These are phyloP conservation scores for Pterostichus niger DNA, from an alignment of 2,888 invertebrate genomes.

Conservation along the genomic window DNA sequence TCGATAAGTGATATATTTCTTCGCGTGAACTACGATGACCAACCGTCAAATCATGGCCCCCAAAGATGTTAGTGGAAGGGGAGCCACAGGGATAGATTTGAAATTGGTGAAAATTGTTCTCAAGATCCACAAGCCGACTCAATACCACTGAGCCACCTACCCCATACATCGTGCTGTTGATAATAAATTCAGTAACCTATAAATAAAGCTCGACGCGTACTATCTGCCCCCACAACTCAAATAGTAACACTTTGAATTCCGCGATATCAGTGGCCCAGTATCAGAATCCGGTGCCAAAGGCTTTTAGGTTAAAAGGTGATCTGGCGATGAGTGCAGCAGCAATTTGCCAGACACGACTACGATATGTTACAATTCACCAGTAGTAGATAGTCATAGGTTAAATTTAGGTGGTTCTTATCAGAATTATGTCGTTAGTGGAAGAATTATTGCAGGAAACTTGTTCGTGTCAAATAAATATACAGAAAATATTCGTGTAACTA, in stretches of 20 bases:
- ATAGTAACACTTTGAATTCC: slow-evolving; percentile 46
- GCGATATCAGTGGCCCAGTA: slow-evolving; percentile 10
- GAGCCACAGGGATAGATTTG: no score
- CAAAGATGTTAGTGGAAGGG: no score
- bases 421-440: slow-evolving; percentile 15
- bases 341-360: slow-evolving; percentile 72
- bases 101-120: no score
- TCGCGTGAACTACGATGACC: no score
- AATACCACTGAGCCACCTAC: no score
- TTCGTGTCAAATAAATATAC: no score
- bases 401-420: slow-evolving; percentile 21
- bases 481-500: no score
- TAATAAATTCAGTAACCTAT: no score
- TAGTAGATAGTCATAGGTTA: background rate
- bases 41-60: no score
- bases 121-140: no score
- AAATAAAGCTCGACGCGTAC: background rate
- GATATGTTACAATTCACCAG: slow-evolving; percentile 1
- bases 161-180: no score
- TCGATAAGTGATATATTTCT: no score
- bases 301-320: slow-evolving; percentile 79
- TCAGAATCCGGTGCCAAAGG: slow-evolving; percentile 74
- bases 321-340: slow-evolving; percentile 78
- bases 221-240: background rate
- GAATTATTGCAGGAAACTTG: background rate